phyloP scores from a whole-genome alignment of 2,888 invertebrate species.

The Microctonus hyperodae region DNA sequence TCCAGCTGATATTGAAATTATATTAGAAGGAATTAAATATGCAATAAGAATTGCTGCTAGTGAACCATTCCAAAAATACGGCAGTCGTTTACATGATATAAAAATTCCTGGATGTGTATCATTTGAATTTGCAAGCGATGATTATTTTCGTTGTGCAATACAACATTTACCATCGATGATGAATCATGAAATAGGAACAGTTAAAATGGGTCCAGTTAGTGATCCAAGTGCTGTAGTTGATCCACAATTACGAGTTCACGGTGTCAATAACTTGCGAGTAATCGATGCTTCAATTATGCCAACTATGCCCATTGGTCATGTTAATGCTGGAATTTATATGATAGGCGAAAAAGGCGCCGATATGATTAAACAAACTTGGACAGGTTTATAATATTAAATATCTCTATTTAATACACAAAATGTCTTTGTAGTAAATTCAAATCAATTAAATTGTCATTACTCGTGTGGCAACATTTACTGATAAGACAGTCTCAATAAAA shows the following conservation, averaged over 20 bases:
- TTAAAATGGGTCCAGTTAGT: slow-evolving; percentile 66
- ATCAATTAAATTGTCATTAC: too few species aligned
- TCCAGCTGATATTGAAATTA: slow-evolving; percentile 61
- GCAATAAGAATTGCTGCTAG: slow-evolving; percentile 65
- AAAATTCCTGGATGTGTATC: slow-evolving; percentile 68
- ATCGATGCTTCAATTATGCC: slow-evolving; percentile 71
- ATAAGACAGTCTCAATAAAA: not conserved
- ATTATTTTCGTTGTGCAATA: slow-evolving; percentile 73
- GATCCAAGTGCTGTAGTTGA: slow-evolving; percentile 69
- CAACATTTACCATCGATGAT: slow-evolving; percentile 70
- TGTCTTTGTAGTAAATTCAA: too few species aligned
- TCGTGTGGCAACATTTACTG: not conserved
- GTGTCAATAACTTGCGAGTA: slow-evolving; percentile 65
- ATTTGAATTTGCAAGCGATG: slow-evolving; percentile 66
- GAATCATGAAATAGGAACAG: slow-evolving; percentile 71
- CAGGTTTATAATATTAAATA: not conserved
- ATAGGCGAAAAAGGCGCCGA: slow-evolving; percentile 70
- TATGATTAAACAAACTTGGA: slow-evolving; percentile 66
- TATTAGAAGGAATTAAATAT: slow-evolving; percentile 66
- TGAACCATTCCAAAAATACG: slow-evolving; percentile 64
- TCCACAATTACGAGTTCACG: slow-evolving; percentile 65
- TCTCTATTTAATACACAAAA: not conserved
- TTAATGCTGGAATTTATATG: slow-evolving; percentile 69
- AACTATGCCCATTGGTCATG: slow-evolving; percentile 67
- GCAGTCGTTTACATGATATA: slow-evolving; percentile 58